Conservation (phyloP, 1,140 invertebrate species). For the Sarcophaga bullata region DNA sequence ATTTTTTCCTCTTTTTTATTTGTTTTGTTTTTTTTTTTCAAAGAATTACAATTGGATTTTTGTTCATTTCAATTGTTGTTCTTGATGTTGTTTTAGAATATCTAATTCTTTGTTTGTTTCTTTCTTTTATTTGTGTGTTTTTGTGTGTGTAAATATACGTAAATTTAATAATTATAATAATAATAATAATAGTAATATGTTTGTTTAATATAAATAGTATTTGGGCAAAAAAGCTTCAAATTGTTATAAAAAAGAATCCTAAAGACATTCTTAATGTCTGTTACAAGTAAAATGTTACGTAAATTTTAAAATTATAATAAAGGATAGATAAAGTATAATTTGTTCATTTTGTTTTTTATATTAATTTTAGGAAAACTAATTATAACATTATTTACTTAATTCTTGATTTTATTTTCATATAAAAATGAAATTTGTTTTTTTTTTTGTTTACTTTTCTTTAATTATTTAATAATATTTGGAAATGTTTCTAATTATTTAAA, state of each 20-base stretch:
- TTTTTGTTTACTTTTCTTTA: neutral
- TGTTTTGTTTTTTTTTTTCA: slow-evolving; percentile 29
- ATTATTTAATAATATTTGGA: slow-evolving; percentile 22
- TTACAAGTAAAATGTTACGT: neutral
- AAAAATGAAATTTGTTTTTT: neutral
- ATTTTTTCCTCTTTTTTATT: slow-evolving; percentile 18
- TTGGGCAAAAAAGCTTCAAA: slow-evolving; percentile 40
- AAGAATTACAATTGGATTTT: slow-evolving; percentile 6
- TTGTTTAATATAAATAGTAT: slow-evolving; percentile 18
- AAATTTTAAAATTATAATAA: neutral
- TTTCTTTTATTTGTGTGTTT: slow-evolving; percentile 25
- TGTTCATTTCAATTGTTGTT: slow-evolving; percentile 1
- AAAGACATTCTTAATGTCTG: slow-evolving; percentile 29
- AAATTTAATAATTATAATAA: slow-evolving; percentile 27
- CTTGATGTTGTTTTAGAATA: slow-evolving; percentile 28
- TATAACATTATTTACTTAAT: neutral
- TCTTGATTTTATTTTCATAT: slow-evolving; percentile 26
- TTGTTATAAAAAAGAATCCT: slow-evolving; percentile 39
- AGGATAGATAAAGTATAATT: neutral
- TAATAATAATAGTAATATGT: slow-evolving; percentile 13
- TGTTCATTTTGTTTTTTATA: neutral
- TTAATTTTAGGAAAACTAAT: slow-evolving; percentile 31
- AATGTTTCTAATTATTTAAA: slow-evolving; percentile 28
- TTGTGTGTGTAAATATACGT: slow-evolving; percentile 31
- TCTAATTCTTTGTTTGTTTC: slow-evolving; percentile 23